A percentile compares a stretch with the other conserved stretches of the same genome.
Evolutionary conservation across 1,140 invertebrate species (phyloP).

Genomic region (Pantala flavescens): DNA sequence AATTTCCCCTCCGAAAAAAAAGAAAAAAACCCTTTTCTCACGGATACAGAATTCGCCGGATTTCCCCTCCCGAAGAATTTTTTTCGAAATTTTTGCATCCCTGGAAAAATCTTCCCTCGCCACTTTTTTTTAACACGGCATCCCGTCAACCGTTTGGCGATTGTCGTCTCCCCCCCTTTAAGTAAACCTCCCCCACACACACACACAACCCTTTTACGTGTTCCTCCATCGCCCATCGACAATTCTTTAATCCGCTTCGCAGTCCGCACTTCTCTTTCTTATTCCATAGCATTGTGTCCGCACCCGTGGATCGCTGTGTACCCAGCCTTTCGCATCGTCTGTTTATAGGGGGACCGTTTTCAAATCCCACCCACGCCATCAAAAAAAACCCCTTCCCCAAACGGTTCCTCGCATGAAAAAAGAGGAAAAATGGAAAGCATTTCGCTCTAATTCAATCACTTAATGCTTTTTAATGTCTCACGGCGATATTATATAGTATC

Average conservation of each 20-base stretch:
- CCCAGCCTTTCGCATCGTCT: not conserved
- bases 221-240: not conserved
- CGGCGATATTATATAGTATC: too few species aligned
- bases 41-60: too few species aligned
- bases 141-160: too few species aligned
- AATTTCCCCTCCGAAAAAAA: too few species aligned
- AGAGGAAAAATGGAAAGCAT: not conserved
- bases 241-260: slow-evolving; percentile 3
- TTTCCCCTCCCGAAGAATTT: too few species aligned
- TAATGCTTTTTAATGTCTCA: not conserved
- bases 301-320: not conserved
- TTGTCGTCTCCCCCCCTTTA: not conserved
- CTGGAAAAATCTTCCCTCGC: too few species aligned
- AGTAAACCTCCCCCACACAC: not conserved
- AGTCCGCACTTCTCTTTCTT: not conserved
- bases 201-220: not conserved
- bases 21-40: too few species aligned
- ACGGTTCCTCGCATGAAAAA: not conserved
- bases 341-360: not conserved
- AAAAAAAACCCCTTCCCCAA: not conserved
- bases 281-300: not conserved
- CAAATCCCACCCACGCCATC: not conserved
- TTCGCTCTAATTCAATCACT: slow-evolving; percentile 5
- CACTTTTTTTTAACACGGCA: too few species aligned
- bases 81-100: too few species aligned